Evolutionary conservation across 1,140 invertebrate genomes (phyloP).

Genomic region (Dendrolimus kikuchii): DNA sequence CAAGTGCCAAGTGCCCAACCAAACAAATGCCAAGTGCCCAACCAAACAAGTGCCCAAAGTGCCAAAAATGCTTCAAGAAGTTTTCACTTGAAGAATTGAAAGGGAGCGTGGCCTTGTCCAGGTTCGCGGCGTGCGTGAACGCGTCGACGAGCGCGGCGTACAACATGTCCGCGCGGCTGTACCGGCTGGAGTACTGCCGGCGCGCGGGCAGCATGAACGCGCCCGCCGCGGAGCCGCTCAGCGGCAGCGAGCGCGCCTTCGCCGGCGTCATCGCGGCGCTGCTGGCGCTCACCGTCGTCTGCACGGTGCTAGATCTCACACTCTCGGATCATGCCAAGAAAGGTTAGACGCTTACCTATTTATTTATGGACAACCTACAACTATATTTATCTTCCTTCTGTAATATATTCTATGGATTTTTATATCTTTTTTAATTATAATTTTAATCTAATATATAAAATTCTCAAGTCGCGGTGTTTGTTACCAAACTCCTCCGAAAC

Average conservation of each 20-base stretch:
- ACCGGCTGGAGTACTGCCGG: constrained; percentile 40
- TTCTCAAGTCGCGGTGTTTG: no score
- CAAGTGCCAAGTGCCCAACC: no score
- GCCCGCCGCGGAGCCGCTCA: constrained; percentile 7
- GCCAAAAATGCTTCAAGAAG: no score
- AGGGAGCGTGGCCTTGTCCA: constrained; percentile 8
- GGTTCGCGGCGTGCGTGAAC: constrained; percentile 52
- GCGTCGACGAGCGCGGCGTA: constrained; percentile 28
- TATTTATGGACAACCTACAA: no score
- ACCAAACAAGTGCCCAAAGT: no score
- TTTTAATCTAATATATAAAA: no score
- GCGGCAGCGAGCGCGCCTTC: constrained; percentile 26
- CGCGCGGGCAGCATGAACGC: constrained; percentile 10
- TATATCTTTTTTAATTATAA: no score
- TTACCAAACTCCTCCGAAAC: no score
- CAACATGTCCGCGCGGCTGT: constrained; percentile 36
- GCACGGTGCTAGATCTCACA: constrained; percentile 39
- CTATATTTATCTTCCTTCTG: no score
- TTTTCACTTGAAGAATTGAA: neutral
- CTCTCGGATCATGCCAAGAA: constrained; percentile 38
- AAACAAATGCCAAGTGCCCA: no score
- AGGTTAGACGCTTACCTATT: constrained; percentile 18
- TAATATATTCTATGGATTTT: no score
- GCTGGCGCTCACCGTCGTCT: constrained; percentile 33
- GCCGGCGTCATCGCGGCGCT: constrained; percentile 29